Base-by-base conservation (phyloP, 2,113 vertebrate genomes). In the Sapajus apella region DNA sequence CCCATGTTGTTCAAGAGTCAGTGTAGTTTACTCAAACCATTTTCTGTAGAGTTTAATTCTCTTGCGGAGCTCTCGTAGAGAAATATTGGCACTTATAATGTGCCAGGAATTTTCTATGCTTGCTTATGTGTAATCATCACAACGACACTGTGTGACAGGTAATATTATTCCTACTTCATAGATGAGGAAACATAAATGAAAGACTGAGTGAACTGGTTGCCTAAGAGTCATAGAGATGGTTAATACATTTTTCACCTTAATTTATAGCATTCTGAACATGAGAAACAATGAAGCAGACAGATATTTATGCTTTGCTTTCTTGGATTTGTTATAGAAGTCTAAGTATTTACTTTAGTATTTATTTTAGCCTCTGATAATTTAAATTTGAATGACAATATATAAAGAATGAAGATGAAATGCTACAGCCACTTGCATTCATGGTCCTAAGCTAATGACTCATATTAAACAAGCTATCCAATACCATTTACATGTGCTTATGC, bases 41-140 rank as follows among this genome's bases (percentile, higher is more conserved):
- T 90, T 89, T 94, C 70, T 89, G 21, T 43, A 79, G 35, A 40
- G 56, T n/a, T 91, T 92, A 64, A 66, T 80, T 70, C 72, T 91
- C 43, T 91, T 43, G 27, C 66, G 21, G 45, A 40, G 50, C 16
- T 25, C 47, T 32, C 64, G 17, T 73, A 30, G 73, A 76, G 12
- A 88, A 40, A 94, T 30, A 81, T 7, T 80, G 55, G 79, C 32
- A 61, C 23, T 91, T 88, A 93, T 13, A 35, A n/a, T 68, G 17
- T 83, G 20, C n/a, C 43, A 76, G 11, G 25, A 93, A 47, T 17
- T 72, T 70, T 93, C 64, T 83, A 70, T 52, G 17, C 16, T 23
- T 23, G 8, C 95, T 93, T 45, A 52, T 8, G 27, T 5, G 23
- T 47, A 82, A 76, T 40, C 17, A 81, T 61, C 56, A 79, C 55